Evolutionary conservation across 2,113 vertebrate genomes (phyloP), one percentile per base, ranked within the genome.

Genomic region (Amphiprion percula): DNA sequence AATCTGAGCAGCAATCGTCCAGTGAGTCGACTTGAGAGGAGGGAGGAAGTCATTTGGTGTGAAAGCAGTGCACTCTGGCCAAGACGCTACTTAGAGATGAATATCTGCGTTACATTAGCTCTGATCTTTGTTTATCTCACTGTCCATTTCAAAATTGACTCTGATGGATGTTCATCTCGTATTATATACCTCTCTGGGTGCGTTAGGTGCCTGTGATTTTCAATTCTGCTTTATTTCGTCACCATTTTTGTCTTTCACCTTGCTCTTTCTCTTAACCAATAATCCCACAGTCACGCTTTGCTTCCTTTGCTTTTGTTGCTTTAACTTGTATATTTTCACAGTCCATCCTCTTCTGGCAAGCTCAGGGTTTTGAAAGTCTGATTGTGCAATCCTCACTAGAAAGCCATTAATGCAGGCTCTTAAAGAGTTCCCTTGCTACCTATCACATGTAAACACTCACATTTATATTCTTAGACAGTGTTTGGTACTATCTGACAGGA

Each of bases 81-180:
- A 88, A 80, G 79, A 69, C 17, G 5, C 61, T 66, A 70, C 80
- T 80, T 69, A 72, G 59, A 59, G 47, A 60, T 68, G 59, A 77
- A 80, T 82, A 74, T 77, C 82, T 84, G 85, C 72, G 80, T 81
- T 88, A 83, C 85, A 87, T 88, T 87, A 88, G 28, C 73, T 58
- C 53, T 33, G 77, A 75, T 82, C 80, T 86, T 59, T 87, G 87
- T 87, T 91, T 87, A 90, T 80, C 53, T 60, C 84, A 75, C 39
- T 15, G 4, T 60, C 77, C 39, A 81, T 69, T 74, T 82, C 59
- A 56, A 59, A 80, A 79, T 16, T 33, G 30, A 59, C 52, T 63
- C 41, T 77, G 79, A 86, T 74, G n/a, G 50, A 87, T 75, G 77
- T 77, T 70, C 75, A 56, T 69, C 54, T 74, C 54, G 53, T 55